Conservation (phyloP, 1,140 invertebrate species). For the Metopolophium dirhodum region DNA sequence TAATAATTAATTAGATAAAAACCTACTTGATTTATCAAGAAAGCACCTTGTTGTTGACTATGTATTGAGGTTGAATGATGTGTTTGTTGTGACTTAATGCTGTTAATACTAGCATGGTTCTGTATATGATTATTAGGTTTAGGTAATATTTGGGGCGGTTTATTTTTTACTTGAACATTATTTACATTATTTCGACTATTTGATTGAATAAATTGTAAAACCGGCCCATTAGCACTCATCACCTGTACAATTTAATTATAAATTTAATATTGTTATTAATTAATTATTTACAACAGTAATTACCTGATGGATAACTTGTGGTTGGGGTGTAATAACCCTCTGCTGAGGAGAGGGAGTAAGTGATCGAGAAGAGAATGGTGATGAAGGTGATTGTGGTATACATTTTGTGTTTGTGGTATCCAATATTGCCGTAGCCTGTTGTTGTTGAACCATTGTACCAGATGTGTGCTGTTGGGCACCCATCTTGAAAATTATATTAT, state of each 20-base stretch:
- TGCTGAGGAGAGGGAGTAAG: slow-evolving; percentile 61
- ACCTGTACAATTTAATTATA: slow-evolving; percentile 42
- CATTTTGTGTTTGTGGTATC: slow-evolving; percentile 54
- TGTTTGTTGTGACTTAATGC: slow-evolving; percentile 50
- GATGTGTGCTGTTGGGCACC: slow-evolving; percentile 54
- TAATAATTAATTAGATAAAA: neutral
- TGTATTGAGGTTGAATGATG: slow-evolving; percentile 58
- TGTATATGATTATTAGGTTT: slow-evolving; percentile 60
- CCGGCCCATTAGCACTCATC: slow-evolving; percentile 59
- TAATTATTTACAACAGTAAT: neutral
- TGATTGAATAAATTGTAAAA: slow-evolving; percentile 58
- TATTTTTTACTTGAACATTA: slow-evolving; percentile 60
- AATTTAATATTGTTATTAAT: neutral
- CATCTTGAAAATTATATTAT: slow-evolving; percentile 10
- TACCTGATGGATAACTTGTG: slow-evolving; percentile 60
- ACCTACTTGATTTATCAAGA: slow-evolving; percentile 61
- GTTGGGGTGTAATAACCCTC: slow-evolving; percentile 60
- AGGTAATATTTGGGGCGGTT: slow-evolving; percentile 63
- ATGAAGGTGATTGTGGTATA: slow-evolving; percentile 59
- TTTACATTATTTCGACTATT: slow-evolving; percentile 52
- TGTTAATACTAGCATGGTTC: slow-evolving; percentile 52
- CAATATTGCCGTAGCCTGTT: slow-evolving; percentile 55
- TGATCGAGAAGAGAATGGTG: slow-evolving; percentile 61
- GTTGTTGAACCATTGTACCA: slow-evolving; percentile 55
- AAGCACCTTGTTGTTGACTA: slow-evolving; percentile 59